Percentiles rank a stretch among this genome's conserved stretches.
phyloP scores from a whole-genome alignment of 2,888 invertebrate genomes.

The Cancer borealis region DNA sequence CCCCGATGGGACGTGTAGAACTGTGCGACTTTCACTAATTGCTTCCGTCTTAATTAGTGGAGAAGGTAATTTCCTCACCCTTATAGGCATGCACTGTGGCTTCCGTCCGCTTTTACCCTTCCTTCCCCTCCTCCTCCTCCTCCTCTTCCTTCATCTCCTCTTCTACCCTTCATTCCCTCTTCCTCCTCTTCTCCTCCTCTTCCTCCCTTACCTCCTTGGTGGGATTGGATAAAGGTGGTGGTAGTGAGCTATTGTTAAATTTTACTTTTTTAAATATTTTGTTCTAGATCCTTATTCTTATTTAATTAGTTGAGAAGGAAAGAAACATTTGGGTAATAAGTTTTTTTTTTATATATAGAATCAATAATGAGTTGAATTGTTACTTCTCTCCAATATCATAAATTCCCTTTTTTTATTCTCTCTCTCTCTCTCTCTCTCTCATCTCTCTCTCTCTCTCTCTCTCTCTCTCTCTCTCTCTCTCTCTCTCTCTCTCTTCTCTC shows the following conservation, averaged over 20 bases:
- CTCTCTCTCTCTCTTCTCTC: background rate
- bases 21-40: slow-evolving; percentile 66
- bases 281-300: no score
- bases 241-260: no score
- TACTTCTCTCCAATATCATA: no score
- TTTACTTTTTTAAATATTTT: no score
- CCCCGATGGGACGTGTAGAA: slow-evolving; percentile 52
- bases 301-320: no score
- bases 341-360: no score
- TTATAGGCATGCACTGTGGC: slow-evolving; percentile 8
- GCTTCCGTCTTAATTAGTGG: slow-evolving; percentile 64
- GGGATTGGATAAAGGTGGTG: no score
- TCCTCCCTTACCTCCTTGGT: background rate
- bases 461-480: background rate
- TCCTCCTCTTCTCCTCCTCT: slow-evolving; percentile 5
- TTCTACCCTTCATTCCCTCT: background rate
- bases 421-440: background rate
- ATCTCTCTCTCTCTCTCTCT: background rate
- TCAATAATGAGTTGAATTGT: no score
- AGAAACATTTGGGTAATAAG: no score
- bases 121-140: background rate
- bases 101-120: slow-evolving; percentile 41
- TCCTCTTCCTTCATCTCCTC: background rate
- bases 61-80: slow-evolving; percentile 32
- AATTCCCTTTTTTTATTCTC: background rate